phyloP scores from a whole-genome alignment of 2,888 invertebrate species.

The Stictocephala bisonia region DNA sequence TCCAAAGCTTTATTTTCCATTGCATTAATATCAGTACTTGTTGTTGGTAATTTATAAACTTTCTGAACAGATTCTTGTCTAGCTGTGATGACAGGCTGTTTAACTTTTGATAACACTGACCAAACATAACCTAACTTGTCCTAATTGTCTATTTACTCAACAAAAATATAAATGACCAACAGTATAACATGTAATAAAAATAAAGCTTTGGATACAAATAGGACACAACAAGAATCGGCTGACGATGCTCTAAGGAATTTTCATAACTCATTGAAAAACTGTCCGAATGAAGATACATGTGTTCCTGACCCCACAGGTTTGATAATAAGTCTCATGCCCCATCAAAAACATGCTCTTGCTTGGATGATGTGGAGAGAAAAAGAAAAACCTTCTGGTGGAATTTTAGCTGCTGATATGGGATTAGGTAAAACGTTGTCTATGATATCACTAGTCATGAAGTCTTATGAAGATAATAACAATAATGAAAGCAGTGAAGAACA shows the following conservation, averaged over 20 bases:
- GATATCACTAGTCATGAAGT: constrained; percentile 77
- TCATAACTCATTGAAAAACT: constrained; percentile 75
- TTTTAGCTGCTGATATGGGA: constrained; percentile 84
- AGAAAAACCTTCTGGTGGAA: constrained; percentile 88
- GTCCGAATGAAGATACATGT: constrained; percentile 72
- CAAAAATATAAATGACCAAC: background rate
- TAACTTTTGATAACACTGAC: no score
- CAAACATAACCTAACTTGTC: no score
- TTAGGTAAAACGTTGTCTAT: constrained; percentile 86
- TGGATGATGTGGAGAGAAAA: constrained; percentile 93
- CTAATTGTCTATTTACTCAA: background rate
- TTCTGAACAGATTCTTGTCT: no score
- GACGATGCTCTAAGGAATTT: constrained; percentile 77
- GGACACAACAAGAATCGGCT: constrained; percentile 76
- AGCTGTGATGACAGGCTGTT: no score
- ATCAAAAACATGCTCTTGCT: constrained; percentile 86
- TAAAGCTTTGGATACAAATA: constrained; percentile 74
- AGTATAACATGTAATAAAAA: background rate
- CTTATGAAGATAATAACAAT: constrained; percentile 65
- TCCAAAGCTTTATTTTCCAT: constrained; percentile 64
- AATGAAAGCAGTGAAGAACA: no score
- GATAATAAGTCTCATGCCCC: constrained; percentile 77
- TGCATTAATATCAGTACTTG: constrained; percentile 39
- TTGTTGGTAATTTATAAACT: constrained; percentile 27
- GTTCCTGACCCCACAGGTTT: constrained; percentile 74